A percentile compares a stretch with the other conserved stretches of the same genome.
phyloP scores from a whole-genome alignment of 2,888 invertebrate genomes.

The Eledone cirrhosa region DNA sequence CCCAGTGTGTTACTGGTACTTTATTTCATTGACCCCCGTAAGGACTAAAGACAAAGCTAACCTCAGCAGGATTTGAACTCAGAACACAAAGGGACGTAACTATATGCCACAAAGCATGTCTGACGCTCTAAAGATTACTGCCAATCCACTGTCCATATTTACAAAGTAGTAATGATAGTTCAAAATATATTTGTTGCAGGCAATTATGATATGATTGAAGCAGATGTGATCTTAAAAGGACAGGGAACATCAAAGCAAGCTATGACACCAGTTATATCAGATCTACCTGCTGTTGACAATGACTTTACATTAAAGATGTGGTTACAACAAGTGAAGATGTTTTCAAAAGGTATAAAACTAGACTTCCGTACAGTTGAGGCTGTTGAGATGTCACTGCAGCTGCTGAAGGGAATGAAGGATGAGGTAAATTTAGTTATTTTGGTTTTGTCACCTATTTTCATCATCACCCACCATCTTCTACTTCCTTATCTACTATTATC shows the following conservation, averaged over 20 bases:
- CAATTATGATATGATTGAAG: slow-evolving; percentile 78
- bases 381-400: slow-evolving; percentile 68
- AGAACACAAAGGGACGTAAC: too few relatives aligned
- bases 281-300: slow-evolving; percentile 79
- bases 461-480: too few relatives aligned
- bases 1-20: too few relatives aligned
- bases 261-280: slow-evolving; percentile 83
- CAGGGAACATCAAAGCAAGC: slow-evolving; percentile 68
- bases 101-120: too few relatives aligned
- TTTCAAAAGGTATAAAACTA: slow-evolving; percentile 81
- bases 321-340: slow-evolving; percentile 71
- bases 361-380: slow-evolving; percentile 86
- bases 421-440: slow-evolving; percentile 34
- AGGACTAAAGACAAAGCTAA: too few relatives aligned
- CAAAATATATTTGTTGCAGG: not conserved
- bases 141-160: too few relatives aligned
- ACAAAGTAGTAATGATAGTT: too few relatives aligned
- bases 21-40: too few relatives aligned
- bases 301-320: slow-evolving; percentile 81
- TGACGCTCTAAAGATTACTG: too few relatives aligned
- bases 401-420: slow-evolving; percentile 51
- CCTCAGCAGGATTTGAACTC: too few relatives aligned
- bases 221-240: slow-evolving; percentile 77
- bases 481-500: too few relatives aligned
- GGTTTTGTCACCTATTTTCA: too few relatives aligned